Evolutionary conservation across 2,888 invertebrate genomes (phyloP).

Genomic region (Drosophila prolongata): DNA sequence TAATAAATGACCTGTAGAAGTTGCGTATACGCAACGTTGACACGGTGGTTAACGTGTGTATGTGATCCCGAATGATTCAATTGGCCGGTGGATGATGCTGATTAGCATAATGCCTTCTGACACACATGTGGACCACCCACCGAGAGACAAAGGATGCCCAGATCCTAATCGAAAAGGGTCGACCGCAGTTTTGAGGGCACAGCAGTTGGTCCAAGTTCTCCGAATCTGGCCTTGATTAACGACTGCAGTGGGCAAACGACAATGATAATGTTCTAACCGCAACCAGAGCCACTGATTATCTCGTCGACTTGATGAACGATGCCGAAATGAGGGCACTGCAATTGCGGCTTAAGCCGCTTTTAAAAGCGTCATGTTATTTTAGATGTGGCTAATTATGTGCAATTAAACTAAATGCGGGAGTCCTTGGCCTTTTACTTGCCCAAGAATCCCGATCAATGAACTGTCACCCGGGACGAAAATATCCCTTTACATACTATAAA

Average conservation of each 20-base stretch:
- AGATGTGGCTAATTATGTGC: constrained; percentile 52
- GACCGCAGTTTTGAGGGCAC: constrained; percentile 56
- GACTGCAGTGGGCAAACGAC: constrained; percentile 42
- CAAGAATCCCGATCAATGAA: constrained; percentile 44
- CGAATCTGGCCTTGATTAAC: constrained; percentile 60
- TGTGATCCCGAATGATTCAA: constrained; percentile 39
- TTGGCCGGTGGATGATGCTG: constrained; percentile 52
- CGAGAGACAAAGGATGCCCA: constrained; percentile 19
- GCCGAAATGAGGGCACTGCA: constrained; percentile 24
- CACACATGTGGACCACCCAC: constrained; percentile 54
- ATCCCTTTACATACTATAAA: constrained; percentile 23
- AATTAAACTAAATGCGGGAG: constrained; percentile 50
- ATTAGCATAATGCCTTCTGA: constrained; percentile 66
- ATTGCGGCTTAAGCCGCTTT: constrained; percentile 35
- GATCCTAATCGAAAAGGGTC: constrained; percentile 64
- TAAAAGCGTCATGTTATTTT: constrained; percentile 38
- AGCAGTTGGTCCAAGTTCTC: constrained; percentile 42
- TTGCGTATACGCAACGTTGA: constrained; percentile 57
- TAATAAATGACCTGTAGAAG: constrained; percentile 39
- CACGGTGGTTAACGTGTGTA: constrained; percentile 3
- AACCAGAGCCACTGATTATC: constrained; percentile 46
- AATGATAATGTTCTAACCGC: constrained; percentile 25
- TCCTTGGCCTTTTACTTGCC: constrained; percentile 27
- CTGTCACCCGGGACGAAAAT: constrained; percentile 17
- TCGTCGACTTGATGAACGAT: constrained; percentile 36